Base-by-base conservation (phyloP, 2,797 vertebrate genomes). In the Oreochromis mossambicus region DNA sequence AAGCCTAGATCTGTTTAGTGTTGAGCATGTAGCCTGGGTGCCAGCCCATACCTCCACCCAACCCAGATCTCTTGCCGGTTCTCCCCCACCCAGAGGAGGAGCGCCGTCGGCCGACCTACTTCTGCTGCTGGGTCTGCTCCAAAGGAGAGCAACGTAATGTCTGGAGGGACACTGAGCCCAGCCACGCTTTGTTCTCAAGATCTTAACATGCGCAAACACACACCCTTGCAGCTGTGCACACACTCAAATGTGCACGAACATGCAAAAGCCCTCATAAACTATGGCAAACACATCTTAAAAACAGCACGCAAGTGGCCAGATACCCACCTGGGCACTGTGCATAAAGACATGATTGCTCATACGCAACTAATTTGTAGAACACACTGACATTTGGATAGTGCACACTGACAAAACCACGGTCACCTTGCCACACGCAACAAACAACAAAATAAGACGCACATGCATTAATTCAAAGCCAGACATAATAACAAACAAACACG, bases 141-240 rank as follows among this genome's bases (percentile, higher is more conserved):
- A 95, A 86, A 92, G 78, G 85, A 89, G 89, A 88, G 90, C 92
- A 95, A 95, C 94, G 95, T 95, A 94, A 96, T 87, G 95, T 96
- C 95, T 96, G 93, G 94, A 94, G 92, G 92, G 93, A 93, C 90
- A 38, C 77, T 3, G 83, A 83, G 89, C 85, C 84, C 84, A 88
- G 92, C 91, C 88, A 10, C 41, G 92, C 92, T 96, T 95, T 94
- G 92, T 94, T 94, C 88, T 91, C 78, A 8, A 83, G 50, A 87
- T 90, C 87, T 82, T 79, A 83, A 92, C 87, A 86, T 48, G 43
- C 77, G 80, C 83, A 87, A 68, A 89, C 78, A 87, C 79, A 82
- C 85, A 86, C 68, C 75, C 79, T 73, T 63, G 78, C 73, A 86
- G 77, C 78, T 81, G 58, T 15, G 8, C 81, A 79, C 63, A 86